phyloP scores from a whole-genome alignment of 2,888 invertebrate genomes.

The Ligdia adustata region DNA sequence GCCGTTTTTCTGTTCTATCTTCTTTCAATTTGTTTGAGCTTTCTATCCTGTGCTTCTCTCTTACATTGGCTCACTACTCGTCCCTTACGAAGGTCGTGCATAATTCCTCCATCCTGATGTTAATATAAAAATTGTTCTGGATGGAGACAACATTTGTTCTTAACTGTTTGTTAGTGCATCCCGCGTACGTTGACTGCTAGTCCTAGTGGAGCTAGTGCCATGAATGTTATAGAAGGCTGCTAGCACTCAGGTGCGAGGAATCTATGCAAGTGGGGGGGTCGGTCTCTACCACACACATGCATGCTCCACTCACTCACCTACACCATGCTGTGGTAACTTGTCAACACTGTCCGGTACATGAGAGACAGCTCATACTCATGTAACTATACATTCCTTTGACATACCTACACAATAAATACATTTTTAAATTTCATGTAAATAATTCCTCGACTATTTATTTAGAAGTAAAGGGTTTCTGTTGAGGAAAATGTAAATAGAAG shows the following conservation, averaged over 20 bases:
- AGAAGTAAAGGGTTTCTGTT: no score
- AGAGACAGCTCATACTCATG: no score
- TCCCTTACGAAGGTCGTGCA: constrained; percentile 34
- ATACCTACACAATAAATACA: not conserved
- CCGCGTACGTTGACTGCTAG: constrained; percentile 65
- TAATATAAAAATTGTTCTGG: constrained; percentile 77
- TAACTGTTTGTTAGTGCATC: constrained; percentile 71
- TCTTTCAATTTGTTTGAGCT: constrained; percentile 25
- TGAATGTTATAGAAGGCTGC: constrained; percentile 65
- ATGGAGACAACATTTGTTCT: constrained; percentile 62
- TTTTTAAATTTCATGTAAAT: no score
- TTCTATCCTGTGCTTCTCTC: constrained; percentile 27
- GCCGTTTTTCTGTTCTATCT: constrained; percentile 8
- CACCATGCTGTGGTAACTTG: no score
- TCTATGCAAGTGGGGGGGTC: constrained; percentile 59
- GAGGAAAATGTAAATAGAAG: constrained; percentile 1
- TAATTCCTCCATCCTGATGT: constrained; percentile 56
- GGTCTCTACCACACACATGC: no score
- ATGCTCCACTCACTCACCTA: no score
- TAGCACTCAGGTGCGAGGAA: constrained; percentile 57
- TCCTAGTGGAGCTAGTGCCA: constrained; percentile 57
- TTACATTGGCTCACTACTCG: constrained; percentile 13
- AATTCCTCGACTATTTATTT: not conserved
- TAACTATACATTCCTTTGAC: no score
- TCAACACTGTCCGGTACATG: no score